Base-by-base conservation (phyloP, 2,797 vertebrate genomes). In the Tokudaia tokunoshimensis region DNA sequence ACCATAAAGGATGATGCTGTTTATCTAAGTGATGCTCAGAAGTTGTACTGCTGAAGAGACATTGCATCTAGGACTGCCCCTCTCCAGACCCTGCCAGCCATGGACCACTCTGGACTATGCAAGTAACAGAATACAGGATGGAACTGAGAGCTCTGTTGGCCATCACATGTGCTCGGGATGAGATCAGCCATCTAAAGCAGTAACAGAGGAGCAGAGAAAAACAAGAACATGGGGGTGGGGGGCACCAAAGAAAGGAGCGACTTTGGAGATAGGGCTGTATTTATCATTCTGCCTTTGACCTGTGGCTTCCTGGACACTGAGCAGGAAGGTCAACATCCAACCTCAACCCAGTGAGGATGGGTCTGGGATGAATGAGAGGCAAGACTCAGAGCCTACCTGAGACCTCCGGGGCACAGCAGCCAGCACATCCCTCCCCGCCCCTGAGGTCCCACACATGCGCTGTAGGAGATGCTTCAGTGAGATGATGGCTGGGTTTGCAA, bases 11-110 rank as follows among this genome's bases (percentile, higher is more conserved):
- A 24, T 9, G 31, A 24, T n/a, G 63, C 44, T 67, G 0, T 50
- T n/a, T 67, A 2, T 50, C 29, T 67, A n/a, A 85, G 31, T 15
- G 12, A 52, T 24, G 19, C 13, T n/a, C 63, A 15, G 10, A 94
- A 80, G 37, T 6, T 17, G 44, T 63, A n/a, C 92, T 75, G 47
- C 67, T 79, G 80, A 89, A 83, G 92, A 93, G 41, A n/a, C 34
- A 7, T 7, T 57, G 12, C 61, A n/a, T 67, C 87, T 75, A 82
- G 78, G 31, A 95, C 41, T 44, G 41, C 29, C 93, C 1, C 70
- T 70, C 47, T 76, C 29, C 26, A 55, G 15, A 44, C 67, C 70
- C 50, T 37, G 29, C 82, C 59, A 31, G 50, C 44, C 76, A 88
- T 6, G 26, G 63, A 2, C 59, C 55, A 24, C 44, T 37, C 55